Conservation (phyloP, 2,113 vertebrate genomes). For the Pantherophis guttatus region DNA sequence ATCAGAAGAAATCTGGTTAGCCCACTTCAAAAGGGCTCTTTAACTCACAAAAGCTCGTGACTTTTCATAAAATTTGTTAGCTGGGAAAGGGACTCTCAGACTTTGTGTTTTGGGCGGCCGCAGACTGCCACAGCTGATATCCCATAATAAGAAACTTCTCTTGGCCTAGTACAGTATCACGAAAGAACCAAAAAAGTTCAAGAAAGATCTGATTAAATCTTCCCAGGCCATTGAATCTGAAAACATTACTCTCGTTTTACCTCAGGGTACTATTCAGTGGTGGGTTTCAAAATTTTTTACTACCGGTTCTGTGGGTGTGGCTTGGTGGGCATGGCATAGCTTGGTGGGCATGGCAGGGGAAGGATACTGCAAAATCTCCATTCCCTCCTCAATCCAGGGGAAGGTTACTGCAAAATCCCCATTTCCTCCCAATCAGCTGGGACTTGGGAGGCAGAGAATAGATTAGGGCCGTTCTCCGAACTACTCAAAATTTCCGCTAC, state of each 20-base stretch:
- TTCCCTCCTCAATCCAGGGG: too few relatives aligned
- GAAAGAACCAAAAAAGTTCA: background rate
- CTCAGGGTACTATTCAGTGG: too few relatives aligned
- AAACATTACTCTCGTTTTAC: background rate
- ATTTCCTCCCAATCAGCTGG: too few relatives aligned
- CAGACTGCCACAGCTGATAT: background rate
- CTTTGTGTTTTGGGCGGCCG: background rate
- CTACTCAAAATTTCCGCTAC: too few relatives aligned
- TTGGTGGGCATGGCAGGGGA: too few relatives aligned
- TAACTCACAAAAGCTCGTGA: background rate
- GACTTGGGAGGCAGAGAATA: too few relatives aligned
- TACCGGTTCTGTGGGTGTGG: too few relatives aligned
- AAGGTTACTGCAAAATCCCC: too few relatives aligned
- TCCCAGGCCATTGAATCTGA: background rate
- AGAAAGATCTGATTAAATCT: background rate
- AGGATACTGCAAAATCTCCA: too few relatives aligned
- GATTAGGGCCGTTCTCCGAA: too few relatives aligned
- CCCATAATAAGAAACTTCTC: background rate
- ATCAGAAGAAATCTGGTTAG: background rate
- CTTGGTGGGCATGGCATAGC: too few relatives aligned
- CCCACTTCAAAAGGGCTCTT: background rate
- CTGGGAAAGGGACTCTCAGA: background rate
- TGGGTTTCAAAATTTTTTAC: too few relatives aligned
- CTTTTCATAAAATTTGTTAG: background rate
- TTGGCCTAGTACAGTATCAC: background rate